A percentile compares a stretch with the other conserved stretches of the same genome.
phyloP scores from a whole-genome alignment of 1,140 invertebrate species.

The Cydia strobilella region DNA sequence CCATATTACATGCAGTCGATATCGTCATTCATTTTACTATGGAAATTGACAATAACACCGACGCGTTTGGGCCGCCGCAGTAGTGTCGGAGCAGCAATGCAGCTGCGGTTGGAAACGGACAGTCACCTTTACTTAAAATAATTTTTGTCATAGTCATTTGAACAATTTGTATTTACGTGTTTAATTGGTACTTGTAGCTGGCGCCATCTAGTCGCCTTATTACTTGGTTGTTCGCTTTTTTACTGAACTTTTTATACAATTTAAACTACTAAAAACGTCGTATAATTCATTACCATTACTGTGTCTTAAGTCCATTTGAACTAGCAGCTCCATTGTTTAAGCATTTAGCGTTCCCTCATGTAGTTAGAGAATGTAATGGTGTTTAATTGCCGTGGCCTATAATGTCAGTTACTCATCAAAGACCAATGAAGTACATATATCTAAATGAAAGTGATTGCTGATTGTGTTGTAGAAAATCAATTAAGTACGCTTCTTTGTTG shows the following conservation, averaged over 20 bases:
- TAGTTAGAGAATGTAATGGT: not conserved
- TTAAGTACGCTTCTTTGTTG: not conserved
- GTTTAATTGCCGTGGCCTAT: conserved; percentile 12
- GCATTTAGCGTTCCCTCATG: not conserved
- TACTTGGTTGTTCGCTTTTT: not conserved
- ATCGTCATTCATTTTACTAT: no score
- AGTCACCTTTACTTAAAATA: no score
- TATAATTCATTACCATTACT: not conserved
- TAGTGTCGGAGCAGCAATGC: no score
- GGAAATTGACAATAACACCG: no score
- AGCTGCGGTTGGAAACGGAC: no score
- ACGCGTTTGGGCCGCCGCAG: no score
- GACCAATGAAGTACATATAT: not conserved
- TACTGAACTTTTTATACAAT: not conserved
- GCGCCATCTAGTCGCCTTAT: not conserved
- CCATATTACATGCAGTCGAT: no score
- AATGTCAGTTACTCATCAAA: not conserved
- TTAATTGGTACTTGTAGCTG: not conserved
- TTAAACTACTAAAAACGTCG: not conserved
- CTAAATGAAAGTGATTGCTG: not conserved
- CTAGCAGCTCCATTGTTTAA: not conserved
- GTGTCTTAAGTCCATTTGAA: not conserved
- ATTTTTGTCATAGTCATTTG: not conserved
- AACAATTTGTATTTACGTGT: not conserved
- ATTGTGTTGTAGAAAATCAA: not conserved